phyloP scores from a whole-genome alignment of 2,113 vertebrate genomes.

The Capreolus pygargus region DNA sequence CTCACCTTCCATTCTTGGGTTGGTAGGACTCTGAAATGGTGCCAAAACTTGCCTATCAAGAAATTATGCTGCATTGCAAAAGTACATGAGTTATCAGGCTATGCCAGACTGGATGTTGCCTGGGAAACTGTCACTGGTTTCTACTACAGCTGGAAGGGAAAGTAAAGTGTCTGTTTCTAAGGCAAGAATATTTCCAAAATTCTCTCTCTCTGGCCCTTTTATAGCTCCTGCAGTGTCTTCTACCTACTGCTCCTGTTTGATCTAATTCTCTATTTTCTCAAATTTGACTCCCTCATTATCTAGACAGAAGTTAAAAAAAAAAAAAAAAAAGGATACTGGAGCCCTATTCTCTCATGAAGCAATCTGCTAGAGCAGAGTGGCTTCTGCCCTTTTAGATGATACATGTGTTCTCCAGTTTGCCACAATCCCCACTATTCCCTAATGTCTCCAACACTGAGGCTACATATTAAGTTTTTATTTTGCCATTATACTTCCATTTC shows the following conservation, averaged over 20 bases:
- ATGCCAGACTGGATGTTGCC: constrained; percentile 2
- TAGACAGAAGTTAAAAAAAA: background rate
- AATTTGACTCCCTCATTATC: background rate
- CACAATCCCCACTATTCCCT: background rate
- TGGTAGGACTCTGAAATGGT: background rate
- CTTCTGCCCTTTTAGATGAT: background rate
- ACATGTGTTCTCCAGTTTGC: background rate
- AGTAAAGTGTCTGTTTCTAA: background rate
- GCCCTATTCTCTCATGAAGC: background rate
- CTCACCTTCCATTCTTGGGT: background rate
- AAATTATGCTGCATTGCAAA: background rate
- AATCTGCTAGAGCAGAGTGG: background rate
- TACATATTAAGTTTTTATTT: background rate
- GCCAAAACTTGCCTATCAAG: background rate
- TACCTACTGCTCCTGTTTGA: background rate
- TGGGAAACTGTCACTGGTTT: constrained; percentile 32
- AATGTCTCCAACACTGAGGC: background rate
- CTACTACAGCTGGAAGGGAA: background rate
- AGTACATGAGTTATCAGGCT: background rate
- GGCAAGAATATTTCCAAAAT: background rate
- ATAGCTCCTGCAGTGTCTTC: background rate
- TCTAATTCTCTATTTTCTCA: background rate
- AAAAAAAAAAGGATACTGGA: background rate
- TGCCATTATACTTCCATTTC: background rate
- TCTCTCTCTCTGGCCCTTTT: background rate